phyloP scores from a whole-genome alignment of 1,140 invertebrate genomes.

The Hyposmocoma kahamanoa region DNA sequence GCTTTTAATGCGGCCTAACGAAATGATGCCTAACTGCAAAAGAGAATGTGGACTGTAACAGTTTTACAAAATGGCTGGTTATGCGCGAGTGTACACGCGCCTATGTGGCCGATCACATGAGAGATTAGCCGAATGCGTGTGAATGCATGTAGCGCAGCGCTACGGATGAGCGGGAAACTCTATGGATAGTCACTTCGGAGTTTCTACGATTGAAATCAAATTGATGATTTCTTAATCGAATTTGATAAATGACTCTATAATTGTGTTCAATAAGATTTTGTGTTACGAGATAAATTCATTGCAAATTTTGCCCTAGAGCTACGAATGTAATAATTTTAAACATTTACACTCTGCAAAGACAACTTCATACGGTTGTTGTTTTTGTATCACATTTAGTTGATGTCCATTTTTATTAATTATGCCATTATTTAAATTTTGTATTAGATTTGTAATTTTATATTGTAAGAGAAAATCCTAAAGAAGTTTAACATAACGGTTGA shows the following conservation, averaged over 20 bases:
- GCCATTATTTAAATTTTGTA: too few relatives aligned
- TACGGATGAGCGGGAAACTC: conserved; percentile 63
- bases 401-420: too few relatives aligned
- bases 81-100: conserved; percentile 46
- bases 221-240: conserved; percentile 7
- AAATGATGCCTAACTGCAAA: conserved; percentile 64
- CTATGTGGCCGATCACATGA: conserved; percentile 64
- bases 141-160: conserved; percentile 57
- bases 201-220: conserved; percentile 39
- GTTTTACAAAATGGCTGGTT: conserved; percentile 67
- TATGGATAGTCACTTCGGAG: conserved; percentile 46
- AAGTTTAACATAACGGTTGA: too few relatives aligned
- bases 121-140: conserved; percentile 69
- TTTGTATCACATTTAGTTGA: too few relatives aligned
- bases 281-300: too few relatives aligned
- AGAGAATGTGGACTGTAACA: conserved; percentile 54
- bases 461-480: too few relatives aligned
- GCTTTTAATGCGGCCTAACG: conserved; percentile 67
- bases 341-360: too few relatives aligned
- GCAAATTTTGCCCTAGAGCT: too few relatives aligned
- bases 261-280: conserved; percentile 7
- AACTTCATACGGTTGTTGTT: too few relatives aligned
- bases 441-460: too few relatives aligned
- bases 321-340: too few relatives aligned
- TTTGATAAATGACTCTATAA: background rate